Conservation (phyloP, 2,113 vertebrate species). For the Nestor notabilis region DNA sequence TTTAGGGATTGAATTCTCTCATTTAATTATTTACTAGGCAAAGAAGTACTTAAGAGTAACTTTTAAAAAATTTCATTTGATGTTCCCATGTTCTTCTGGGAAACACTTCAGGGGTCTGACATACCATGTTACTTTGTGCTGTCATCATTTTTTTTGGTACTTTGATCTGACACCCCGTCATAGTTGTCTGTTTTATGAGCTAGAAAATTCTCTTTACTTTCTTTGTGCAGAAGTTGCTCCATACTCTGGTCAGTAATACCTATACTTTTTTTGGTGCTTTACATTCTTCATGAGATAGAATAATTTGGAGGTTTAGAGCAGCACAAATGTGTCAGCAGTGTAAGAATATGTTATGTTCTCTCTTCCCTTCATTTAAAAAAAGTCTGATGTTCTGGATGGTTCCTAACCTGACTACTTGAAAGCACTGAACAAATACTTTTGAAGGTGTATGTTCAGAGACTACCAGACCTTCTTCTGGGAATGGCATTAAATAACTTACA, state of each 20-base stretch:
- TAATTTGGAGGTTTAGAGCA: neutral
- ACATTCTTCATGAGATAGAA: neutral
- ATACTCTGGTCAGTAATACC: neutral
- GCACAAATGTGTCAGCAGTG: accelerated
- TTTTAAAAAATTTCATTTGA: neutral
- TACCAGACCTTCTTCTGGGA: neutral
- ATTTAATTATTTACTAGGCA: neutral
- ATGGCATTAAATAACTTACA: neutral
- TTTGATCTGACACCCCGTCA: neutral
- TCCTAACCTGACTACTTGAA: neutral
- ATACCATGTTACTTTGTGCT: neutral
- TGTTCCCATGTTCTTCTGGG: neutral
- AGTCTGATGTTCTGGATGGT: neutral
- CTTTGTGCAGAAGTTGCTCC: neutral
- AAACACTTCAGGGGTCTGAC: neutral
- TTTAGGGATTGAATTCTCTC: neutral
- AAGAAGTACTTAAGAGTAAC: neutral
- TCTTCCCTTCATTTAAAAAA: neutral
- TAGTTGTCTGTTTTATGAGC: neutral
- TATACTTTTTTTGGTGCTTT: neutral
- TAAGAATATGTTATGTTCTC: neutral
- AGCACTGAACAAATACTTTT: neutral
- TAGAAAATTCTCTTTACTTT: neutral
- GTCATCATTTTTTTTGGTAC: neutral
- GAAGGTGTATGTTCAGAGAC: neutral